phyloP scores from a whole-genome alignment of 1,140 invertebrate genomes.

The Papilio xuthus region DNA sequence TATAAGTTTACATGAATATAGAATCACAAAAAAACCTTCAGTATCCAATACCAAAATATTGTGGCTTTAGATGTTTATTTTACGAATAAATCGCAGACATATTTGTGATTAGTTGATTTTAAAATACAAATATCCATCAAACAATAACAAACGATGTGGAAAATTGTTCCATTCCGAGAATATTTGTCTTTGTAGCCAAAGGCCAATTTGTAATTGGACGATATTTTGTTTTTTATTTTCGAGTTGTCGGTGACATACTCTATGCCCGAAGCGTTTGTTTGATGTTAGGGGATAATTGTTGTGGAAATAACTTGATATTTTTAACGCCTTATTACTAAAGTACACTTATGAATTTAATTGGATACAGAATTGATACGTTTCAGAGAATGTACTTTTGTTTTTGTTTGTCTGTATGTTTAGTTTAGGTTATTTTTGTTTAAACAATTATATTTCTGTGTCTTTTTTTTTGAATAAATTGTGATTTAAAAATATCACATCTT shows the following conservation, averaged over 20 bases:
- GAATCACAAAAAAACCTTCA: too few relatives aligned
- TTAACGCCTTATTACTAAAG: constrained; percentile 18
- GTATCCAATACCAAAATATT: too few relatives aligned
- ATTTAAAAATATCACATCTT: too few relatives aligned
- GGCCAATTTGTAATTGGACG: constrained; percentile 52
- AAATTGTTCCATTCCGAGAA: constrained; percentile 47
- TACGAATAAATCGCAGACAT: constrained; percentile 6
- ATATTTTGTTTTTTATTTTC: constrained; percentile 46
- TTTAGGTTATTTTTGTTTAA: too few relatives aligned
- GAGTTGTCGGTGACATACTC: constrained; percentile 40
- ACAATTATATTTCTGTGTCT: too few relatives aligned
- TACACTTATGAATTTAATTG: background rate
- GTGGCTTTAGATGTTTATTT: constrained; percentile 6
- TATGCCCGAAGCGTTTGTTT: constrained; percentile 43
- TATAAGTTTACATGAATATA: too few relatives aligned
- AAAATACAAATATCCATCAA: constrained; percentile 32
- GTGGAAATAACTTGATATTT: constrained; percentile 37
- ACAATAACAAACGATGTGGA: constrained; percentile 41
- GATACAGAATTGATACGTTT: too few relatives aligned
- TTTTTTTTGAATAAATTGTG: too few relatives aligned
- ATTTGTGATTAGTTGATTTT: constrained; percentile 13
- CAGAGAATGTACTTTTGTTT: too few relatives aligned
- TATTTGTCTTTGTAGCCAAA: constrained; percentile 50
- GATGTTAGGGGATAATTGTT: constrained; percentile 36
- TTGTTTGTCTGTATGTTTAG: too few relatives aligned